Conservation (phyloP, 2,888 invertebrate genomes). For the Eilema depressum region DNA sequence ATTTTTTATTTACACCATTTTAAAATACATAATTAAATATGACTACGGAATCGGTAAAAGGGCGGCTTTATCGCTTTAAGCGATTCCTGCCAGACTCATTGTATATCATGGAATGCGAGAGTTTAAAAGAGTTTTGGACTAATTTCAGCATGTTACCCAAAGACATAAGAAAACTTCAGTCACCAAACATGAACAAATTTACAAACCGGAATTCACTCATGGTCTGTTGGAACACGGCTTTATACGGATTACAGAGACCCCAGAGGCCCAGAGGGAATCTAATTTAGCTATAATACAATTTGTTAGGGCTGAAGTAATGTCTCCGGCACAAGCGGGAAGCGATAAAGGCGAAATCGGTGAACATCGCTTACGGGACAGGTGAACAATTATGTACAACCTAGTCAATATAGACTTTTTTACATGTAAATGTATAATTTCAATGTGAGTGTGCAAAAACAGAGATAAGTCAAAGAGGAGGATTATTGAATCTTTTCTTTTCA, state of each 20-base stretch:
- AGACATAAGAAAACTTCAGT: constrained; percentile 20
- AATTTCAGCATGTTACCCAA: neutral
- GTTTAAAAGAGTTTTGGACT: neutral
- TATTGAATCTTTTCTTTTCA: neutral
- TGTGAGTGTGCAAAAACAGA: neutral
- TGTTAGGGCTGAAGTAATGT: constrained; percentile 57
- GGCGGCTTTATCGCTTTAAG: no score
- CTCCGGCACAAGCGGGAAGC: constrained; percentile 37
- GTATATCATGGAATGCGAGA: no score
- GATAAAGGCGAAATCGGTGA: constrained; percentile 35
- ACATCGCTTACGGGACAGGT: constrained; percentile 49
- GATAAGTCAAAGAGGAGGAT: neutral
- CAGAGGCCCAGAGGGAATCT: constrained; percentile 65
- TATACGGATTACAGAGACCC: constrained; percentile 58
- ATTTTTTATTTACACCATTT: no score
- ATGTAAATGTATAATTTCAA: neutral
- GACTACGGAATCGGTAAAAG: no score
- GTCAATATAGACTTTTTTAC: constrained; percentile 27
- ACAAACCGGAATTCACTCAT: constrained; percentile 53
- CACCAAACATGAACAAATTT: constrained; percentile 46
- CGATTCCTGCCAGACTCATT: no score
- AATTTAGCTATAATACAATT: constrained; percentile 76
- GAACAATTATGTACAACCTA: constrained; percentile 46
- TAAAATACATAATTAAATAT: no score
- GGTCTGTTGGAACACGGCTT: constrained; percentile 55